Conservation (phyloP, 2,888 invertebrate species). For the Quadriops clusia region DNA sequence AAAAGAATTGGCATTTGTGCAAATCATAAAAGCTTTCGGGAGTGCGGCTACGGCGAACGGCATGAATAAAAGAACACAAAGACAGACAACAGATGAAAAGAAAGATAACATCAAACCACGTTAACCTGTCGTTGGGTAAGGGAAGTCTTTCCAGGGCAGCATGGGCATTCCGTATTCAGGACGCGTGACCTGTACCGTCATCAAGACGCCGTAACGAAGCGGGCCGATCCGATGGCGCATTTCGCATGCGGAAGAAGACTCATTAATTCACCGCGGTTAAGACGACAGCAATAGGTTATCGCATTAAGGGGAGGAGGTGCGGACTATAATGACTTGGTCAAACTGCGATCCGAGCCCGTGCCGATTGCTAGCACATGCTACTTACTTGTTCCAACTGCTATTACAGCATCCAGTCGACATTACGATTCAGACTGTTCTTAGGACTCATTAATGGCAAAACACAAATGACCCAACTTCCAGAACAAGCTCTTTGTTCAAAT, state of each 20-base stretch:
- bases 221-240: conserved; percentile 12
- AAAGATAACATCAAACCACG: conserved; percentile 11
- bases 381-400: conserved; percentile 11
- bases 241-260: conserved; percentile 23
- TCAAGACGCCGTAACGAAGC: conserved; percentile 25
- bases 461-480: no score
- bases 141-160: no score
- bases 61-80: conserved; percentile 17
- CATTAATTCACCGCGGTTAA: conserved; percentile 26
- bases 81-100: conserved; percentile 13
- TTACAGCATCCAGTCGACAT: conserved; percentile 7
- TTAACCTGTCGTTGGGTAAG: conserved; percentile 11
- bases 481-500: no score
- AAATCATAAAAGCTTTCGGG: conserved; percentile 12
- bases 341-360: conserved; percentile 24
- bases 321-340: conserved; percentile 26
- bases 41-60: conserved; percentile 11
- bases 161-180: conserved; percentile 24
- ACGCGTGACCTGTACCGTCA: conserved; percentile 20
- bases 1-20: conserved; percentile 10
- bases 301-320: no score
- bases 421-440: no score
- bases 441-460: no score
- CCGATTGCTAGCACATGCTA: conserved; percentile 19
- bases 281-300: no score